These are phyloP conservation scores for Prenolepis imparis DNA, from an alignment of 2,888 invertebrate species.

Conservation along the genomic window DNA sequence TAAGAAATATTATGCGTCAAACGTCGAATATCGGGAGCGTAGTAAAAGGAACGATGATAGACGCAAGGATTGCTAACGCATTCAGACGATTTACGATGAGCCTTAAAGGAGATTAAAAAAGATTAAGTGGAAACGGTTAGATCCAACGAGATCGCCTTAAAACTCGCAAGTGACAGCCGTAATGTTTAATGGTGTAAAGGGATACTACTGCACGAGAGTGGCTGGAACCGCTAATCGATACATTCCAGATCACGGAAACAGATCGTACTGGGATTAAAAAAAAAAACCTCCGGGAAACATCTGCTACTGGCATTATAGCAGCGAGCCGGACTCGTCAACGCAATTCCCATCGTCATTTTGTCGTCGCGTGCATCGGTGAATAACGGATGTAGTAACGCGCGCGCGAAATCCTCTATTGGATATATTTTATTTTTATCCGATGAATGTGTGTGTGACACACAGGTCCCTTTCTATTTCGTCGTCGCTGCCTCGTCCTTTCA, in stretches of 20 bases:
- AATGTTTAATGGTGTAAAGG: slow-evolving; percentile 61
- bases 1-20: neutral
- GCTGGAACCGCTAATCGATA: slow-evolving; percentile 60
- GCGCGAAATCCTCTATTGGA: slow-evolving; percentile 22
- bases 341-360: slow-evolving; percentile 43
- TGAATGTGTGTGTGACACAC: neutral
- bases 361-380: slow-evolving; percentile 32
- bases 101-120: slow-evolving; percentile 40
- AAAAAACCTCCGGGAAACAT: slow-evolving; percentile 17
- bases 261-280: slow-evolving; percentile 15
- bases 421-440: slow-evolving; percentile 55
- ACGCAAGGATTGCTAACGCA: slow-evolving; percentile 32
- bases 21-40: neutral
- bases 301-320: slow-evolving; percentile 41
- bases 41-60: slow-evolving; percentile 20
- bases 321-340: slow-evolving; percentile 52
- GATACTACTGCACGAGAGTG: slow-evolving; percentile 43
- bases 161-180: slow-evolving; percentile 67
- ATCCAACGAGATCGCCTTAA: slow-evolving; percentile 66
- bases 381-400: slow-evolving; percentile 21
- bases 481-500: neutral
- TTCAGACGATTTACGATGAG: slow-evolving; percentile 30
- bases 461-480: neutral
- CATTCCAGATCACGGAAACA: slow-evolving; percentile 38
- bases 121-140: slow-evolving; percentile 48